Evolutionary conservation across 2,888 invertebrate species (phyloP).

Genomic region (Minunthozetes semirufus): DNA sequence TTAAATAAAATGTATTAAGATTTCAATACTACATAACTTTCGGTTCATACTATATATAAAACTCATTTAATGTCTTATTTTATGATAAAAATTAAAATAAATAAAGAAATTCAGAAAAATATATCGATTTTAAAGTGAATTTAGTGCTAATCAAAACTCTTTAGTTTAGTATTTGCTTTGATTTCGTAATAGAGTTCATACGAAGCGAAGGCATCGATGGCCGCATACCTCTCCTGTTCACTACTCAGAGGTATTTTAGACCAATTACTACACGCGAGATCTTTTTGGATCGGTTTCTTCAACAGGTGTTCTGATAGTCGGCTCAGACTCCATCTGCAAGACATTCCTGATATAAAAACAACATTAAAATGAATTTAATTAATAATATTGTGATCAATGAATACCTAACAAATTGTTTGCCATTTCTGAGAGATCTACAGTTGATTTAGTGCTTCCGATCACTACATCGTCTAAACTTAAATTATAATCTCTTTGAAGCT

Average conservation of each 20-base stretch:
- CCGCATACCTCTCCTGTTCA: neutral
- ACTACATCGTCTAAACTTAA: neutral
- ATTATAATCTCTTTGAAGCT: neutral
- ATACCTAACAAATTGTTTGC: neutral
- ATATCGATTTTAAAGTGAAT: too few species aligned
- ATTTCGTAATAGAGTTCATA: constrained; percentile 8
- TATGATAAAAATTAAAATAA: too few species aligned
- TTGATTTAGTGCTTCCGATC: neutral
- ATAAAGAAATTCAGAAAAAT: too few species aligned
- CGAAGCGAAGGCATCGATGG: constrained; percentile 6
- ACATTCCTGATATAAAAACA: neutral
- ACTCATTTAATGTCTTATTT: too few species aligned
- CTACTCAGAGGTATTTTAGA: neutral
- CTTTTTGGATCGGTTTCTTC: neutral
- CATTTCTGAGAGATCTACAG: neutral
- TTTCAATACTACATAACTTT: too few species aligned
- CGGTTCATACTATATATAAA: too few species aligned
- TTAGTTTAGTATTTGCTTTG: neutral
- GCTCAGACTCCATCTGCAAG: neutral
- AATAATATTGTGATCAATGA: neutral
- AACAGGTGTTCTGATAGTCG: neutral
- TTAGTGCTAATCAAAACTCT: too few species aligned
- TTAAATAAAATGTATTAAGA: too few species aligned
- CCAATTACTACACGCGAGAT: neutral
- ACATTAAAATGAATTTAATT: too few species aligned